Conservation (phyloP, 1,140 invertebrate species). For the Melitaea cinxia region DNA sequence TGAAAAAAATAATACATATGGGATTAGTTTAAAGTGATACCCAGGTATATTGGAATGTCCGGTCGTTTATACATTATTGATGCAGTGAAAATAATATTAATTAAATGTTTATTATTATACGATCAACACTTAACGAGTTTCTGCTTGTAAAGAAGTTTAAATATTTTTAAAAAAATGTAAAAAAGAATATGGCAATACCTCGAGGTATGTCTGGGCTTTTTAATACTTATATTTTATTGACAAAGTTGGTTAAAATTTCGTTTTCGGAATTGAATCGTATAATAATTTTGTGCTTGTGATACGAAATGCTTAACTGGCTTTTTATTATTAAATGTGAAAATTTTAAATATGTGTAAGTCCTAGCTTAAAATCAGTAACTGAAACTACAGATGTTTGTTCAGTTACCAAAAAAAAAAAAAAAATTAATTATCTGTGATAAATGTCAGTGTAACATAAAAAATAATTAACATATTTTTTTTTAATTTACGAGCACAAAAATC, state of each 20-base stretch:
- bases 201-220: no score
- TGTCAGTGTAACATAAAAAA: no score
- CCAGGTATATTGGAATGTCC: constrained; percentile 38
- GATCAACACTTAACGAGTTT: constrained; percentile 3
- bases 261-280: constrained; percentile 6
- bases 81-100: constrained; percentile 13
- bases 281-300: constrained; percentile 34
- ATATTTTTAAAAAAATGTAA: no score
- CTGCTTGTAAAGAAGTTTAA: no score
- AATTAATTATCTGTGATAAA: background rate
- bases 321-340: constrained; percentile 29
- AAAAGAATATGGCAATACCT: no score
- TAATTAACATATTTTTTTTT: no score
- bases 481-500: no score
- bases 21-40: constrained; percentile 18
- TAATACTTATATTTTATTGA: no score
- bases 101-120: constrained; percentile 27
- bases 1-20: constrained; percentile 8
- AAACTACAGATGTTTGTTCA: constrained; percentile 5
- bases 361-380: background rate
- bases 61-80: constrained; percentile 25
- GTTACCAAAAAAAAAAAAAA: background rate
- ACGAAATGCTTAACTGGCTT: constrained; percentile 57
- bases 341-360: constrained; percentile 32
- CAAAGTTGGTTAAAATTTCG: no score